Base-by-base conservation (phyloP, 2,797 vertebrate genomes). In the Crax fasciolata region DNA sequence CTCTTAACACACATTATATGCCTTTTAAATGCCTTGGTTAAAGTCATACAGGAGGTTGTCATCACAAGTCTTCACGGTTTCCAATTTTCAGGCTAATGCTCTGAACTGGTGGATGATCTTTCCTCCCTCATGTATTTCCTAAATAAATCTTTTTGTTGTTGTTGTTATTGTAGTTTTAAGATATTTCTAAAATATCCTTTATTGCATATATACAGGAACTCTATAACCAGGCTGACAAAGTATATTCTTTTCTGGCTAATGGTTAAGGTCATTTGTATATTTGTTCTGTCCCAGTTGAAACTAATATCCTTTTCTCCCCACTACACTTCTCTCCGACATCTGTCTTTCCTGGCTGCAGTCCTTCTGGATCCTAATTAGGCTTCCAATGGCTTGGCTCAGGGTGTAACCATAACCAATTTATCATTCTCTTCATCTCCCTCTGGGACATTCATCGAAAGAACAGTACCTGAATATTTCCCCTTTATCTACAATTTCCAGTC, bases 401-500 rank as follows among this genome's bases (percentile, higher is more conserved):
- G 77, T 91, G 85, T 89, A 81, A 89, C 92, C 90, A 78, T 78
- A 95, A 96, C 85, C 87, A 84, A 90, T 94, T 93, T 93, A 94
- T 95, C 94, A 95, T 96, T 88, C 67, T 71, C 62, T 94, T 93
- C 89, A 54, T 97, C 89, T 96, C 84, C 52, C 93, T 79, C 59
- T 0, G n/a, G 89, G 90, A 94, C 79, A 62, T 58, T 82, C 79
- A 91, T 52, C 87, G 92, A 91, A 94, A 84, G 71, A 94, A 88
- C 71, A 77, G 89, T 93, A 96, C 95, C 95, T 96, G 88, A 86
- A 91, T 91, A 93, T 94, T 94, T 87, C 49, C 87, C 84, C 87
- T 95, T 94, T 95, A 90, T 95, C 94, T 95, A 62, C 73, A 93
- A 89, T 94, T 96, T 95, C 82, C 65, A 93, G 62, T 88, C 88